Percentiles rank a stretch among this genome's conserved stretches.
phyloP scores from a whole-genome alignment of 1,140 invertebrate species.

The Drosophila triauraria region DNA sequence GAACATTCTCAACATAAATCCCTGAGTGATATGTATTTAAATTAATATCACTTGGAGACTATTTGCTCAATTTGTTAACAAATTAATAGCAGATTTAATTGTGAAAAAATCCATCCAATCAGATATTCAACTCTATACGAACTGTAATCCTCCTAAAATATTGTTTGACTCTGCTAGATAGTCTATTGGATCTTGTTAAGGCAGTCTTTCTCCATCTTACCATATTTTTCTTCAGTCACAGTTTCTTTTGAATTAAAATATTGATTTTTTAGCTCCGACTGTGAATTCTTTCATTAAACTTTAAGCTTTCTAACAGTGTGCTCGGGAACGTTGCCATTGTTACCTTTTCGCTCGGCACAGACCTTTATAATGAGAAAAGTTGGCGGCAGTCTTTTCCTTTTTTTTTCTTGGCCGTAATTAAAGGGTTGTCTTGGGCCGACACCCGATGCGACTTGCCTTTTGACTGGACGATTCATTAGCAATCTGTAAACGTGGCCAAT shows the following conservation, averaged over 20 bases:
- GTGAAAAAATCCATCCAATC: too few species aligned
- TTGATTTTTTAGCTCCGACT: slow-evolving; percentile 3
- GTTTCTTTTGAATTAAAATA: slow-evolving; percentile 7
- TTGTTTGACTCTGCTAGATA: too few species aligned
- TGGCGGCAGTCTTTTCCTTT: slow-evolving; percentile 19
- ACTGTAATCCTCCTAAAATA: too few species aligned
- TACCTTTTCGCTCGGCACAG: slow-evolving; percentile 25
- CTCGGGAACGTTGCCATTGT: slow-evolving; percentile 29
- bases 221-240: not conserved
- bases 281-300: not conserved
- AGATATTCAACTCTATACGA: too few species aligned
- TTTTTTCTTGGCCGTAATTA: slow-evolving; percentile 54
- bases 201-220: too few species aligned
- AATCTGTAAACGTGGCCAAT: slow-evolving; percentile 53
- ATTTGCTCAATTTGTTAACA: too few species aligned
- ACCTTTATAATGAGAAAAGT: slow-evolving; percentile 67
- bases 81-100: too few species aligned
- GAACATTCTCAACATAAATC: not conserved
- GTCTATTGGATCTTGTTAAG: too few species aligned
- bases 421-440: slow-evolving; percentile 49
- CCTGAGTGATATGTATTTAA: not conserved
- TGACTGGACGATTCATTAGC: slow-evolving; percentile 50
- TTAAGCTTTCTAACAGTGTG: slow-evolving; percentile 23
- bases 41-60: too few species aligned
- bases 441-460: slow-evolving; percentile 25